Evolutionary conservation across 2,113 vertebrate genomes (phyloP).

Genomic region (Ursus arctos): DNA sequence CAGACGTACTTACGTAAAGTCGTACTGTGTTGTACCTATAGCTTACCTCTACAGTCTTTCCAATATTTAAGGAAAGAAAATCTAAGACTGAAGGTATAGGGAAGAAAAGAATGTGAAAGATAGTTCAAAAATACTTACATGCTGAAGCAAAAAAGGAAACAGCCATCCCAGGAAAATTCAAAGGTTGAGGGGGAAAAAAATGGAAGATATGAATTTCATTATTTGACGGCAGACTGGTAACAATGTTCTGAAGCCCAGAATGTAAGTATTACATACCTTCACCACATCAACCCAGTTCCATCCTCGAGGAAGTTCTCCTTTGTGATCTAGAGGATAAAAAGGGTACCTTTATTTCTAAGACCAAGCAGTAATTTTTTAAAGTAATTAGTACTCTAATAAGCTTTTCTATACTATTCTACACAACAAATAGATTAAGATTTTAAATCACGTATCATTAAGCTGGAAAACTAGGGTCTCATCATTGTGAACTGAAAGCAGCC

Average conservation of each 20-base stretch:
- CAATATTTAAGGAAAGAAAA: constrained; percentile 18
- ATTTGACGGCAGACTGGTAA: background rate
- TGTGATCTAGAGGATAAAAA: constrained; percentile 91
- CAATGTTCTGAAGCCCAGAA: background rate
- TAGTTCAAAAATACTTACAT: constrained; percentile 89
- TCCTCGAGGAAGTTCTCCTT: constrained; percentile 96
- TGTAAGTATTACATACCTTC: constrained; percentile 90
- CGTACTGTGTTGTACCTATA: background rate
- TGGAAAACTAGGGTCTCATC: background rate
- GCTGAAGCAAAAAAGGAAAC: constrained; percentile 83
- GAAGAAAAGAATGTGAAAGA: background rate
- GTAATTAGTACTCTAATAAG: background rate
- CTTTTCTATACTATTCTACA: background rate
- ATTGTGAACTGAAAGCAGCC: background rate
- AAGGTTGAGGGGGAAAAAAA: constrained; percentile 71
- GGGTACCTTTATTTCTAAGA: constrained; percentile 69
- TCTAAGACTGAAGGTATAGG: background rate
- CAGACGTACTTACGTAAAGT: background rate
- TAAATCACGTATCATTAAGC: background rate
- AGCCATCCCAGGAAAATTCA: constrained; percentile 74
- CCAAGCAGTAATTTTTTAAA: background rate
- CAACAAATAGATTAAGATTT: background rate
- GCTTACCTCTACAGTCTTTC: background rate
- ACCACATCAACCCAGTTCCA: constrained; percentile 99
- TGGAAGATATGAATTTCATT: constrained; percentile 9